phyloP scores from a whole-genome alignment of 2,797 vertebrate species.

The Anomalospiza imberbis region DNA sequence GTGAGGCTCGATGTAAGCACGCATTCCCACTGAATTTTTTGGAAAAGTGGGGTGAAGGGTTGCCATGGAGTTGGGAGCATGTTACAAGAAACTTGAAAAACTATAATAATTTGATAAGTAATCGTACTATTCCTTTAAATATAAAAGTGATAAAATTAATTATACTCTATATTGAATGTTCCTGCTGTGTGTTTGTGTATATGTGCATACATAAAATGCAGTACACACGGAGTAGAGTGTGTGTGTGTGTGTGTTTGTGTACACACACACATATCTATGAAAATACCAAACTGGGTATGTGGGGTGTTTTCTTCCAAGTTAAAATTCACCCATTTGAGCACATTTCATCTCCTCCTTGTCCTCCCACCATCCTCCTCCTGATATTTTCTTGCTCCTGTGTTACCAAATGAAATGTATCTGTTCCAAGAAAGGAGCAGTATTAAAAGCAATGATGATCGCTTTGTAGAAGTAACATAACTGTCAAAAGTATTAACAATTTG shows the following conservation, averaged over 20 bases:
- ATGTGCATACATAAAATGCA: not conserved
- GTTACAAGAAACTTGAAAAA: not conserved
- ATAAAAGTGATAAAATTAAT: not conserved
- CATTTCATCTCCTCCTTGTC: not conserved
- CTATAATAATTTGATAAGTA: not conserved
- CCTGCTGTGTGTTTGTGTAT: not conserved
- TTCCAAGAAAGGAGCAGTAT: not conserved
- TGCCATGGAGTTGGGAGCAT: not conserved
- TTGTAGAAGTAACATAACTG: not conserved
- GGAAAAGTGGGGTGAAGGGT: not conserved
- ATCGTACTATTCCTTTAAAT: not conserved
- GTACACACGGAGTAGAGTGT: fast-evolving
- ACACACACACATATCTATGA: not conserved
- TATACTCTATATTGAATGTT: not conserved
- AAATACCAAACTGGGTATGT: not conserved
- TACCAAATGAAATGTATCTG: not conserved
- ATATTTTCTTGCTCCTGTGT: not conserved
- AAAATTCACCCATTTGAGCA: not conserved
- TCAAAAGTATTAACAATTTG: not conserved
- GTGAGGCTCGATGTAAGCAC: not conserved
- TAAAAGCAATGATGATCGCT: not conserved
- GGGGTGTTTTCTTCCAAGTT: not conserved
- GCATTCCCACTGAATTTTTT: not conserved
- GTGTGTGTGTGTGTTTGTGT: not conserved
- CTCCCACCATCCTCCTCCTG: fast-evolving